phyloP scores from a whole-genome alignment of 1,140 invertebrate species.

The Aradophagus sp. region DNA sequence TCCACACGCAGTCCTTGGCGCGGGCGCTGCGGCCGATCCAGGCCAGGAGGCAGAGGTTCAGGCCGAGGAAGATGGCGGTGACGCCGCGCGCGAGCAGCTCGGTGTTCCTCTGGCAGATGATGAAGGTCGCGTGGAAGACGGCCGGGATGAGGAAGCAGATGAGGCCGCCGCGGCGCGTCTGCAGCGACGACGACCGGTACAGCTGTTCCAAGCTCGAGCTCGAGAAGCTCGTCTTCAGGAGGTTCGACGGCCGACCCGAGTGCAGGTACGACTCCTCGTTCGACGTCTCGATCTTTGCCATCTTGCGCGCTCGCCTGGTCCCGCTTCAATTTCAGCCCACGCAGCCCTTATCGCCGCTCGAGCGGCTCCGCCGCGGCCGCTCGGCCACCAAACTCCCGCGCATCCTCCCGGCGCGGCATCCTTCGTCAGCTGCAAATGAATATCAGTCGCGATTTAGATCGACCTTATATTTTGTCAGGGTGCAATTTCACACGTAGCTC shows the following conservation, averaged over 20 bases:
- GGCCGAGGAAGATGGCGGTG: constrained; percentile 74
- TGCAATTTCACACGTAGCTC: no score
- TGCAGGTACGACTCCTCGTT: constrained; percentile 74
- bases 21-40: constrained; percentile 72
- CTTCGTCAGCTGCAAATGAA: no score
- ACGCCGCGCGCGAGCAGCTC: constrained; percentile 77
- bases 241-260: constrained; percentile 69
- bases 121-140: constrained; percentile 81
- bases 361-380: no score
- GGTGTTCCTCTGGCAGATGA: constrained; percentile 69
- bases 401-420: no score
- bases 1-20: constrained; percentile 73
- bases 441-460: no score
- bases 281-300: constrained; percentile 64
- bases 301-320: constrained; percentile 15
- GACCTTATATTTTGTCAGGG: no score
- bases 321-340: no score
- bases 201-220: constrained; percentile 79
- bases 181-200: constrained; percentile 84
- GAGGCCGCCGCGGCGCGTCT: constrained; percentile 85
- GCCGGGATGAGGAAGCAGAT: constrained; percentile 83
- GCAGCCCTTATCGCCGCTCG: no score
- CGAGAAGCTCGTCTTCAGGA: constrained; percentile 69
- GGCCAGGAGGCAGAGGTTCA: constrained; percentile 75
- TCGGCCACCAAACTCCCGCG: no score